phyloP scores from a whole-genome alignment of 64 coral and sea anemone genomes.

The Porites australiensis region DNA sequence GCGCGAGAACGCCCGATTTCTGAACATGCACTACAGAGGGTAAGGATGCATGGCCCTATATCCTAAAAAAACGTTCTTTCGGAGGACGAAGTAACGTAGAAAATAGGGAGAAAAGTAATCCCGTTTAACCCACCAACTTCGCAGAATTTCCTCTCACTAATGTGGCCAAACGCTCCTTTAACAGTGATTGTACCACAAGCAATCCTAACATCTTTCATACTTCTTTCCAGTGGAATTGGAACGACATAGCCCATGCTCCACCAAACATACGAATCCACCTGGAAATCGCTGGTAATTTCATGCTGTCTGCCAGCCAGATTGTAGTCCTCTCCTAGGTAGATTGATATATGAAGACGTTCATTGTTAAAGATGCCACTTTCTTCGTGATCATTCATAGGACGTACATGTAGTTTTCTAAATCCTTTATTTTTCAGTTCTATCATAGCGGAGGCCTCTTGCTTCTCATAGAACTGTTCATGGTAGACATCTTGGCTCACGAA shows the following conservation, averaged over 20 bases:
- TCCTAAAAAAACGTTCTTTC: too few relatives aligned
- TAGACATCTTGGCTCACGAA: slow-evolving; percentile 62
- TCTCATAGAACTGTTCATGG: slow-evolving; percentile 20
- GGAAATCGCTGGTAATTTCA: neutral
- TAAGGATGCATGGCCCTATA: too few relatives aligned
- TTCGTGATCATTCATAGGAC: neutral
- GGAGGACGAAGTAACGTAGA: too few relatives aligned
- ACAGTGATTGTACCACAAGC: slow-evolving; percentile 14
- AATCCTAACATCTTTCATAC: too few relatives aligned
- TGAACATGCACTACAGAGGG: too few relatives aligned
- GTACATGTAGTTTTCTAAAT: slow-evolving; percentile 25
- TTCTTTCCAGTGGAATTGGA: too few relatives aligned
- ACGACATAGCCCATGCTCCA: neutral
- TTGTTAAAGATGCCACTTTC: slow-evolving; percentile 20
- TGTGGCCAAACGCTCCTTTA: neutral
- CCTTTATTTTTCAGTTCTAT: slow-evolving; percentile 4
- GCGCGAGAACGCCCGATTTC: too few relatives aligned
- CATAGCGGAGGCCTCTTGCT: slow-evolving; percentile 27
- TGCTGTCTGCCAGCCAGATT: neutral
- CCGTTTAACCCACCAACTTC: neutral
- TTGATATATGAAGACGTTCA: slow-evolving; percentile 5
- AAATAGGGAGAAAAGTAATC: too few relatives aligned
- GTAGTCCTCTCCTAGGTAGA: slow-evolving; percentile 41
- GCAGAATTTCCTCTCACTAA: neutral
- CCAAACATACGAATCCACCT: slow-evolving; percentile 33